Conservation (phyloP, 2,888 invertebrate species). For the Microdon myrmicae region DNA sequence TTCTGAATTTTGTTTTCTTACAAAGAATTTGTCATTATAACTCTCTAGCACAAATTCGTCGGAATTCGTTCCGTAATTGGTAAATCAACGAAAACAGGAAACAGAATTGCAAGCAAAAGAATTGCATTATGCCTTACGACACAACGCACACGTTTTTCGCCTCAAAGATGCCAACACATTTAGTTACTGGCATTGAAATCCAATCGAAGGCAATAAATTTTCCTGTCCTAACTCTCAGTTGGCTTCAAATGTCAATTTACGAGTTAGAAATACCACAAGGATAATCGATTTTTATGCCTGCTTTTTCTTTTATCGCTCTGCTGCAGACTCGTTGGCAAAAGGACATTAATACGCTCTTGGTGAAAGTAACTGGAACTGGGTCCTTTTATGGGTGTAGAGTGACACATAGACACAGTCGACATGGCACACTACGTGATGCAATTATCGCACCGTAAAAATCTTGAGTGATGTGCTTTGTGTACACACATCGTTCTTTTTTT, state of each 20-base stretch:
- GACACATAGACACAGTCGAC: conserved; percentile 28
- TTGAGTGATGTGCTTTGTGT: conserved; percentile 38
- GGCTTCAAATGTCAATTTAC: no score
- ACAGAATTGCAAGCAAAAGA: no score
- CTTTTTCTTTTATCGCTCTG: conserved; percentile 1
- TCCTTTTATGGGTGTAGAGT: conserved; percentile 15
- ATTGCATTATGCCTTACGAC: no score
- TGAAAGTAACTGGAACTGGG: conserved; percentile 33
- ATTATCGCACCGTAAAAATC: conserved; percentile 50
- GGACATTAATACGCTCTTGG: conserved; percentile 28
- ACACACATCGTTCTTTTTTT: no score
- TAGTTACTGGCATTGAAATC: conserved; percentile 20
- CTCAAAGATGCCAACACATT: no score
- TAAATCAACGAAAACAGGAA: no score
- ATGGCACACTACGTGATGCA: conserved; percentile 49
- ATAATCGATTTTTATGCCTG: conserved; percentile 40
- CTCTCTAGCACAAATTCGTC: no score
- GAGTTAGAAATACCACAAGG: conserved; percentile 42
- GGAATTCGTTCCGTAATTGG: no score
- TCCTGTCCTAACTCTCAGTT: conserved; percentile 5
- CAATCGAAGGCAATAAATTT: conserved; percentile 20
- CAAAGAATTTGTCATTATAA: no score
- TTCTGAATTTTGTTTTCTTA: no score
- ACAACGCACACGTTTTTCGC: no score
- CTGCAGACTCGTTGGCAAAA: not conserved